phyloP scores from a whole-genome alignment of 1,140 invertebrate genomes.

The Pachyrhynchus sulphureomaculatus region DNA sequence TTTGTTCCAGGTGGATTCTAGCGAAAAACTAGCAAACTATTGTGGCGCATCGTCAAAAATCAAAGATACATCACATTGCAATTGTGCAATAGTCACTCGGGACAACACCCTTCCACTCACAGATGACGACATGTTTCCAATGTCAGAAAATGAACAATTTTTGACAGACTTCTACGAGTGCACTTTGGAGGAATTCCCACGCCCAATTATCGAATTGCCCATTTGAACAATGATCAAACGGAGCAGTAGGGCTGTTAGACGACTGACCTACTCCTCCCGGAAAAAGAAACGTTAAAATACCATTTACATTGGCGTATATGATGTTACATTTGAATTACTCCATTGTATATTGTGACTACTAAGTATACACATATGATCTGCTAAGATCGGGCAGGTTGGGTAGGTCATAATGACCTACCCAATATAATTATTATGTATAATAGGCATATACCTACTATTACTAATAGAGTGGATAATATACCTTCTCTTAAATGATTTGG shows the following conservation, averaged over 20 bases:
- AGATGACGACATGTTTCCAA: slow-evolving; percentile 34
- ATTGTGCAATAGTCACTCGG: slow-evolving; percentile 44
- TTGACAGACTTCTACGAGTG: slow-evolving; percentile 49
- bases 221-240: slow-evolving; percentile 35
- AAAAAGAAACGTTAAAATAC: too few species aligned
- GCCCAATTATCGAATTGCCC: slow-evolving; percentile 47
- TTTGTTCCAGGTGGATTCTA: slow-evolving; percentile 48
- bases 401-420: too few species aligned
- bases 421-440: too few species aligned
- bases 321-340: too few species aligned
- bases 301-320: too few species aligned
- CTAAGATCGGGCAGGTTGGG: too few species aligned
- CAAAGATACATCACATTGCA: slow-evolving; percentile 30
- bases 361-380: too few species aligned
- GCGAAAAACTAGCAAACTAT: slow-evolving; percentile 45
- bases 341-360: too few species aligned
- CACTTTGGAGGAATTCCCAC: slow-evolving; percentile 48
- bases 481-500: too few species aligned
- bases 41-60: slow-evolving; percentile 37
- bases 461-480: too few species aligned
- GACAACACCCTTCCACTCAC: slow-evolving; percentile 35
- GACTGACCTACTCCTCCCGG: neutral
- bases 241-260: slow-evolving; percentile 8
- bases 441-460: too few species aligned
- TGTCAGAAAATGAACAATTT: slow-evolving; percentile 46